phyloP scores from a whole-genome alignment of 1,140 invertebrate genomes.

The Apis mellifera region Amel_HAv3.1 CM009937.2:13788501-13789000 shows the following conservation, averaged over 20 bases:
- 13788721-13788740: background rate
- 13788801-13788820: conserved; percentile 66
- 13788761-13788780: conserved; percentile 40
- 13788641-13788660: background rate
- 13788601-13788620: background rate
- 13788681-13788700: background rate
- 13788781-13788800: conserved; percentile 55
- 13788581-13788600: background rate
- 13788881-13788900: no score
- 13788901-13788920: no score
- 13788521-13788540: background rate
- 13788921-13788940: no score
- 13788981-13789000: conserved; percentile 57
- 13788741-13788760: background rate
- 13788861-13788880: no score
- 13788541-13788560: background rate
- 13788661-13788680: background rate
- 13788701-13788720: background rate
- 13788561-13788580: background rate
- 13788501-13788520: no score
- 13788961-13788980: conserved; percentile 53
- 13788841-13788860: conserved; percentile 68
- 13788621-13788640: background rate
- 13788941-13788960: conserved; percentile 55
- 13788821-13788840: conserved; percentile 68